Evolutionary conservation across 2,797 vertebrate species (phyloP).

Genomic region (Calcarius lapponicus): DNA sequence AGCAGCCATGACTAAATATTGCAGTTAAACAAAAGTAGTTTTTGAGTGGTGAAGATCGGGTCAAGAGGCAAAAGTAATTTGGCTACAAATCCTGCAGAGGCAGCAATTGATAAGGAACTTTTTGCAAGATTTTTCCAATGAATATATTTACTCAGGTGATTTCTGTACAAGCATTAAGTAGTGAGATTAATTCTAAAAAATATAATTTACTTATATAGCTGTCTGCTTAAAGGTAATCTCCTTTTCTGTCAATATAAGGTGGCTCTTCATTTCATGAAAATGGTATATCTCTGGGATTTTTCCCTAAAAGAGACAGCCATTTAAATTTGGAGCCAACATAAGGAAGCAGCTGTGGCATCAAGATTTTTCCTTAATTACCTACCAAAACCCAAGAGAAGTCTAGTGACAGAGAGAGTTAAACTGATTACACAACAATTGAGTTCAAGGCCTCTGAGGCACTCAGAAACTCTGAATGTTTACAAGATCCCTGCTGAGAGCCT

Average conservation of each 20-base stretch:
- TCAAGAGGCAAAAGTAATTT: neutral
- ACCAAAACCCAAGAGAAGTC: neutral
- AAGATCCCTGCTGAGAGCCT: neutral
- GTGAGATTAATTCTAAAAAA: neutral
- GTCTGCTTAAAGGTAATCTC: neutral
- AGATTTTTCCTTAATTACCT: neutral
- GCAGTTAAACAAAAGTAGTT: neutral
- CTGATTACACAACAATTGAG: neutral
- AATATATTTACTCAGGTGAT: neutral
- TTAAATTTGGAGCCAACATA: neutral
- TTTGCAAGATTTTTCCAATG: neutral
- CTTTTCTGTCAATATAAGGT: neutral
- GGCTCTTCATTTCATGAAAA: neutral
- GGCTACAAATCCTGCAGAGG: neutral
- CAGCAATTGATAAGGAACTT: neutral
- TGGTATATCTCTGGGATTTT: neutral
- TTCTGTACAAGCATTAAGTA: neutral
- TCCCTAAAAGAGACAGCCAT: neutral
- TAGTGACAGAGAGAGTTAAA: neutral
- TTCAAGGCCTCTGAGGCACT: neutral
- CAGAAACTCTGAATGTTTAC: neutral
- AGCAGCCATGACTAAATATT: neutral
- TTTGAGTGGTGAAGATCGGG: neutral
- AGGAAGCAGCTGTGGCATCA: neutral
- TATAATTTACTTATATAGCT: neutral